Evolutionary conservation across 2,888 invertebrate species (phyloP).

Genomic region (Choristoneura rosaceana): DNA sequence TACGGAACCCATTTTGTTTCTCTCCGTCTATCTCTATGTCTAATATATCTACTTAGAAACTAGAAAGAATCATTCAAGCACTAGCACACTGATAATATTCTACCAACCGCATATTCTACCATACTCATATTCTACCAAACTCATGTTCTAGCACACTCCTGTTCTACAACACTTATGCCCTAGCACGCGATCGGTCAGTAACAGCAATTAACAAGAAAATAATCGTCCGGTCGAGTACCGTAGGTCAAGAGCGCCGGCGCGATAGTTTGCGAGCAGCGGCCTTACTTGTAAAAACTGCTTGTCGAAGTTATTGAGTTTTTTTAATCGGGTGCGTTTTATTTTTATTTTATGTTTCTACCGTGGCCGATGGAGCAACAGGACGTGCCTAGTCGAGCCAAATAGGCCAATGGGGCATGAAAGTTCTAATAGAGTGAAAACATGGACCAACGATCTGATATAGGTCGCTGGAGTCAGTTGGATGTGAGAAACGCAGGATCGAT

Average conservation of each 20-base stretch:
- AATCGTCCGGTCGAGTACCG: conserved; percentile 36
- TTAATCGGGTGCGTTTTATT: not conserved
- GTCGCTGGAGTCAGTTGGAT: no score
- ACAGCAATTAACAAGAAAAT: conserved; percentile 36
- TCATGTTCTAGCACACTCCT: not conserved
- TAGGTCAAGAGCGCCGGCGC: conserved; percentile 37
- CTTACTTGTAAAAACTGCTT: conserved; percentile 27
- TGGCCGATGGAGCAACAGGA: no score
- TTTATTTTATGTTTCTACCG: no score
- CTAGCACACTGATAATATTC: not conserved
- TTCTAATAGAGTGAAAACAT: no score
- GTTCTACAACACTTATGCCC: not conserved
- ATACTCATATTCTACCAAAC: not conserved
- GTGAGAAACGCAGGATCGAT: no score
- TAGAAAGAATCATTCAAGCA: not conserved
- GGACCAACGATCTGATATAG: no score
- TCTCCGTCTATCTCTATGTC: no score
- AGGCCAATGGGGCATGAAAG: no score
- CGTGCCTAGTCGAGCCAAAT: no score
- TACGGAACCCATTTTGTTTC: no score
- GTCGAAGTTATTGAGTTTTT: not conserved
- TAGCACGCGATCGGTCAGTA: conserved; percentile 5
- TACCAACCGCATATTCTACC: not conserved
- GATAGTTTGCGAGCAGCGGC: conserved; percentile 13
- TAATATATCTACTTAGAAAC: no score